Evolutionary conservation across 2,888 invertebrate species (phyloP).

Genomic region (Machimus rusticus): DNA sequence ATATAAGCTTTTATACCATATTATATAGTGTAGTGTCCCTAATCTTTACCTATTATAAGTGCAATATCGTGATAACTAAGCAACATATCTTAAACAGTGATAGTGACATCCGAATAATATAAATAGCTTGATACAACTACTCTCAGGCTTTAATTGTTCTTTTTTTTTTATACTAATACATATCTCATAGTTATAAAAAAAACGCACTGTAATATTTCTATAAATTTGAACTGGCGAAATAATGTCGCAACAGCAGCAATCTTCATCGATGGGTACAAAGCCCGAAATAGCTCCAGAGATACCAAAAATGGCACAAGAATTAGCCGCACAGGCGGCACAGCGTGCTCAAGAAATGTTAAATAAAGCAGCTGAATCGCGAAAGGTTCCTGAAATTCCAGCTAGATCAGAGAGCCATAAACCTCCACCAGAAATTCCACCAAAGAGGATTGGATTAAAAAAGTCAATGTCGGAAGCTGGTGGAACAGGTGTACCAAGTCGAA

Average conservation of each 20-base stretch:
- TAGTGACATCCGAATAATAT: background rate
- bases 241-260: slow-evolving; percentile 28
- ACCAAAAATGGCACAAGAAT: slow-evolving; percentile 60
- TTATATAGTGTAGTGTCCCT: background rate
- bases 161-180: background rate
- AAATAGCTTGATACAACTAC: background rate
- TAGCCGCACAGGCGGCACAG: slow-evolving; percentile 62
- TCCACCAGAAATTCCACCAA: slow-evolving; percentile 62
- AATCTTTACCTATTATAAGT: background rate
- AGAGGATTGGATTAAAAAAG: slow-evolving; percentile 59
- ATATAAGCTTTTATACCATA: background rate
- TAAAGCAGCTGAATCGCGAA: slow-evolving; percentile 57
- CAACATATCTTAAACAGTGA: slow-evolving; percentile 31
- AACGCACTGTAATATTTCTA: background rate
- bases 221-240: background rate
- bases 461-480: slow-evolving; percentile 55
- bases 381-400: slow-evolving; percentile 62
- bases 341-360: slow-evolving; percentile 60
- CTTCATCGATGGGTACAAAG: slow-evolving; percentile 38
- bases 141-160: slow-evolving; percentile 9
- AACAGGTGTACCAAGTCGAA: slow-evolving; percentile 45
- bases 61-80: slow-evolving; percentile 23
- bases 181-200: background rate
- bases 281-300: slow-evolving; percentile 59
- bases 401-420: slow-evolving; percentile 57